phyloP scores from a whole-genome alignment of 1,140 invertebrate species.

The Tetragonula clypearis region DNA sequence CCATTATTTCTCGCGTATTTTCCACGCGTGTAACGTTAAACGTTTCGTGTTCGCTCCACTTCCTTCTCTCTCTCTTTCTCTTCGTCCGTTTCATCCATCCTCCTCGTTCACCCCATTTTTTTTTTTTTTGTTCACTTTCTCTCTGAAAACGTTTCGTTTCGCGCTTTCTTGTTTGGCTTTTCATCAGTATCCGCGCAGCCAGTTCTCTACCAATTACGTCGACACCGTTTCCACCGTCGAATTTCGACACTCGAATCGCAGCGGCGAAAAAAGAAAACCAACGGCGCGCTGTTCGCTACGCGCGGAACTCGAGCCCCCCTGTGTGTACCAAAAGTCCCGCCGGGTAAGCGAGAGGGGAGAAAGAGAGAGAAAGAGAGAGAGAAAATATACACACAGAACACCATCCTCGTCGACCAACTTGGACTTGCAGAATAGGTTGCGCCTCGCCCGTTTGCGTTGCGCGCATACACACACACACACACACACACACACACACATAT shows the following conservation, averaged over 20 bases:
- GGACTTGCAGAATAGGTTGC: background rate
- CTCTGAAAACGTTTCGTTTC: background rate
- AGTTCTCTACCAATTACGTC: conserved; percentile 39
- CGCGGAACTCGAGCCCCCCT: background rate
- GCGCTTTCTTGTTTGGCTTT: conserved; percentile 24
- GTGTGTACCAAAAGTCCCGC: background rate
- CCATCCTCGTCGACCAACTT: background rate
- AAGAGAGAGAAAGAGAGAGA: background rate
- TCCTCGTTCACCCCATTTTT: background rate
- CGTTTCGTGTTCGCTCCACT: background rate
- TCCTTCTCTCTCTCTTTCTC: background rate
- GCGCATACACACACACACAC: too few relatives aligned
- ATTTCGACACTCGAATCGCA: conserved; percentile 14
- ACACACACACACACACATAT: too few relatives aligned
- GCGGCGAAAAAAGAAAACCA: background rate
- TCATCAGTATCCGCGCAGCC: conserved; percentile 14
- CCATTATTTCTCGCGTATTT: background rate
- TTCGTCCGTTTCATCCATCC: background rate
- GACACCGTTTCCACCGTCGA: conserved; percentile 30
- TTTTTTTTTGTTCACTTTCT: background rate
- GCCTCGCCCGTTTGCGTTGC: background rate
- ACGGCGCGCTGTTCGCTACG: background rate
- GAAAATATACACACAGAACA: background rate
- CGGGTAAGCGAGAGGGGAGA: background rate
- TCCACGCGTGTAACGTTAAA: background rate